phyloP scores from a whole-genome alignment of 2,113 vertebrate genomes.

The Gymnarchus niloticus region DNA sequence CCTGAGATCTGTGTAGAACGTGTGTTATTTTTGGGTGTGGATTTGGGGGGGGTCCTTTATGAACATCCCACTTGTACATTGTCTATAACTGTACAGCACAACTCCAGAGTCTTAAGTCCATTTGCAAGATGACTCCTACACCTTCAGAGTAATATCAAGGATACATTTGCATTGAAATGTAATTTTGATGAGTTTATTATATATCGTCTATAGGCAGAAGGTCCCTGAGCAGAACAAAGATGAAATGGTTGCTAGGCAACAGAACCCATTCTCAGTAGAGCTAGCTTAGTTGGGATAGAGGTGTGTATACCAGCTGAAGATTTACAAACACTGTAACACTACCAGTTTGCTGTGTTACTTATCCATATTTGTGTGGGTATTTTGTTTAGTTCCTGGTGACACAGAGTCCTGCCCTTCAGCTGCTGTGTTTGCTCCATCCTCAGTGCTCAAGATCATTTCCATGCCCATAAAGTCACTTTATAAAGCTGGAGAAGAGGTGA shows the following conservation, averaged over 20 bases:
- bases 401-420: not conserved
- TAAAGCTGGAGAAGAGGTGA: not conserved
- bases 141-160: not conserved
- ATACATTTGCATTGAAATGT: conserved; percentile 4
- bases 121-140: not conserved
- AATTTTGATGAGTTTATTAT: not conserved
- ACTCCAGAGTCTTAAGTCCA: not conserved
- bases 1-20: not conserved
- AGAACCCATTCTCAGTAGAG: not conserved
- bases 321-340: not conserved
- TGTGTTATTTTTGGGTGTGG: not conserved
- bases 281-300: not conserved
- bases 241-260: not conserved
- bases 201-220: not conserved
- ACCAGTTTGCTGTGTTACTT: not conserved
- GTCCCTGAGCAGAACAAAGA: not conserved
- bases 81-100: not conserved
- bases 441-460: not conserved
- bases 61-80: too few relatives aligned
- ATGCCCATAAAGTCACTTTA: not conserved
- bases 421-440: too few relatives aligned
- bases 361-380: not conserved
- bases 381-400: not conserved
- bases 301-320: not conserved
- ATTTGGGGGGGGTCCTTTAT: not conserved